Evolutionary conservation across 1,140 invertebrate genomes (phyloP).

Genomic region (Eubasilissa regina): DNA sequence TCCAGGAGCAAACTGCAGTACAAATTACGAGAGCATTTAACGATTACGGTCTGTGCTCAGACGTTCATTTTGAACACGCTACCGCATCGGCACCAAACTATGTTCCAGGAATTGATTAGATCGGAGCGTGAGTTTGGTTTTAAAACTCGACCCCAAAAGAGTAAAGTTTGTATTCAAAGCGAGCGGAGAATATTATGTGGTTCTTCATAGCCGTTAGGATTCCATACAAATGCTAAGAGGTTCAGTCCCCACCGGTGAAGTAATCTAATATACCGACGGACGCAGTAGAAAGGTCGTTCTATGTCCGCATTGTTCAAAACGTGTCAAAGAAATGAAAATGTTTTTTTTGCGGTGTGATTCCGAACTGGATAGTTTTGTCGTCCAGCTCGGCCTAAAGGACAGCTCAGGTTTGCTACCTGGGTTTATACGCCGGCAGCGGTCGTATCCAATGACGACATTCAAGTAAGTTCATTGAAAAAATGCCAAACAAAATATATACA

Average conservation of each 20-base stretch:
- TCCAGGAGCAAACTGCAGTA: too few relatives aligned
- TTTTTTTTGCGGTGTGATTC: background rate
- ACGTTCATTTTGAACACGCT: too few relatives aligned
- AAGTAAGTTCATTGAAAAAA: slow-evolving; percentile 6
- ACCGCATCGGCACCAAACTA: background rate
- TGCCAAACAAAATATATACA: background rate
- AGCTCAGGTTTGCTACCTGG: slow-evolving; percentile 19
- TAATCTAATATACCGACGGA: background rate
- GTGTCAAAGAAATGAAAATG: too few relatives aligned
- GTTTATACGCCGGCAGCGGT: slow-evolving; percentile 12
- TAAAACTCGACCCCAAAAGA: slow-evolving; percentile 28
- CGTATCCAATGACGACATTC: slow-evolving; percentile 36
- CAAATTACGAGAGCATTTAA: background rate
- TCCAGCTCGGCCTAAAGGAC: slow-evolving; percentile 16
- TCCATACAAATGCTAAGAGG: slow-evolving; percentile 32
- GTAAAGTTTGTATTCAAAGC: slow-evolving; percentile 19
- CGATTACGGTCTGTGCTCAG: too few relatives aligned
- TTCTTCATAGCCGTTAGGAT: slow-evolving; percentile 24
- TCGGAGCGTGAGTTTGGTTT: slow-evolving; percentile 30
- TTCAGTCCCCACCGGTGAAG: background rate
- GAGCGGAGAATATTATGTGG: slow-evolving; percentile 25
- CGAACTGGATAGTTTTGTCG: background rate
- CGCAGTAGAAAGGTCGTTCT: background rate
- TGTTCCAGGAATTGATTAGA: slow-evolving; percentile 10
- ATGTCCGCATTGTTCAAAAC: too few relatives aligned